Conservation (phyloP, 2,797 vertebrate species). For the Gila robusta region DNA sequence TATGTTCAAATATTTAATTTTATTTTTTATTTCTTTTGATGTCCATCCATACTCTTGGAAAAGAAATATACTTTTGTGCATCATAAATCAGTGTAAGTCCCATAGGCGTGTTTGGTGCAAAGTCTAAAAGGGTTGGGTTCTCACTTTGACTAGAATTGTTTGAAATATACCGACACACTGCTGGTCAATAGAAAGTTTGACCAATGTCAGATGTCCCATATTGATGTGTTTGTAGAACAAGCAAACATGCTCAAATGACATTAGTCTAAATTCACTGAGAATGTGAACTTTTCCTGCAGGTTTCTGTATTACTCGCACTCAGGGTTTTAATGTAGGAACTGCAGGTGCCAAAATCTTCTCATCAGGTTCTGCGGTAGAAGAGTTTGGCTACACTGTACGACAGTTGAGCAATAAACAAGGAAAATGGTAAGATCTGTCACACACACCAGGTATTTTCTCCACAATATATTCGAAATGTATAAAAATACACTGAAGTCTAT, state of each 20-base stretch:
- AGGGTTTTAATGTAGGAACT: conserved; percentile 53
- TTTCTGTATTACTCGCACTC: neutral
- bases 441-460: neutral
- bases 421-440: conserved; percentile 29
- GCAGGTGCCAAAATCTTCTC: conserved; percentile 54
- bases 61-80: neutral
- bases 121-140: conserved; percentile 30
- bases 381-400: conserved; percentile 40
- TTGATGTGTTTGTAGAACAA: neutral
- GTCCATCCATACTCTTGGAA: neutral
- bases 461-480: neutral
- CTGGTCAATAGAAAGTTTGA: neutral
- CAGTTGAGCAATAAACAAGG: conserved; percentile 11
- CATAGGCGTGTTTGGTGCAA: neutral
- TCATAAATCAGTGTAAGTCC: neutral
- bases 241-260: neutral
- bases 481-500: neutral
- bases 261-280: neutral
- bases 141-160: neutral
- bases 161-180: conserved; percentile 11
- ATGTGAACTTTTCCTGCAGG: neutral
- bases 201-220: neutral
- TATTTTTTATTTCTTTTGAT: neutral
- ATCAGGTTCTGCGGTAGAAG: neutral
- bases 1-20: neutral